These are phyloP conservation scores for Eulacestoma nigropectus DNA, from an alignment of 2,113 vertebrate genomes.

Conservation along the genomic window DNA sequence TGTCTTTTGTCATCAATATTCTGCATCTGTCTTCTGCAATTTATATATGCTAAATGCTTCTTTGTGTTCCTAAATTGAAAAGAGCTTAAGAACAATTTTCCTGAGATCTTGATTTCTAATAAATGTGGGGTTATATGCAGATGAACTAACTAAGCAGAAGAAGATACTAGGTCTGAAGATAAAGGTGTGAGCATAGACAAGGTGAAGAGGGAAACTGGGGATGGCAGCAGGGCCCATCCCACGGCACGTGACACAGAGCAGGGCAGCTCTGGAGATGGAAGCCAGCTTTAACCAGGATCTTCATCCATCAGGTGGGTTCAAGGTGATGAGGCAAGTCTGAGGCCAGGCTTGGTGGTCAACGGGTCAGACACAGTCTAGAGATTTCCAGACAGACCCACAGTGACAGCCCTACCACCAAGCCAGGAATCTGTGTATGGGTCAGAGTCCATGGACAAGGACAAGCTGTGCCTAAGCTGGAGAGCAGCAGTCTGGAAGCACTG, in stretches of 20 bases:
- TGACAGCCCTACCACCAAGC: background rate
- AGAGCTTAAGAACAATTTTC: background rate
- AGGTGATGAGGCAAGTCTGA: background rate
- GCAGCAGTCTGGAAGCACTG: rapidly evolving
- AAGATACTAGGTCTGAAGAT: background rate
- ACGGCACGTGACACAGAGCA: background rate
- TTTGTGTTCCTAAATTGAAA: background rate
- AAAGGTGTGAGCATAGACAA: background rate
- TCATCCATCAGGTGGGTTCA: background rate
- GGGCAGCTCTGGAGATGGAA: background rate
- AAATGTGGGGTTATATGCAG: background rate
- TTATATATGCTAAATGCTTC: background rate
- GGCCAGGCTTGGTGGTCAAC: background rate
- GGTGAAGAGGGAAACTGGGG: background rate
- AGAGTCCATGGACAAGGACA: background rate
- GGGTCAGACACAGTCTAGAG: background rate
- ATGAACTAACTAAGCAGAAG: background rate
- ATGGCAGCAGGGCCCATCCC: background rate
- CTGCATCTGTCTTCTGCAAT: background rate
- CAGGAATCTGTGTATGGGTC: rapidly evolving
- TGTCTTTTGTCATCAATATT: background rate
- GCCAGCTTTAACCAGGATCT: background rate
- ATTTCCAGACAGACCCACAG: background rate
- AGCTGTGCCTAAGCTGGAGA: rapidly evolving
- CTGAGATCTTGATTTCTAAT: background rate